Evolutionary conservation across 2,113 vertebrate species (phyloP), one percentile per base, ranked within the genome.

Genomic region (Balaeniceps rex): DNA sequence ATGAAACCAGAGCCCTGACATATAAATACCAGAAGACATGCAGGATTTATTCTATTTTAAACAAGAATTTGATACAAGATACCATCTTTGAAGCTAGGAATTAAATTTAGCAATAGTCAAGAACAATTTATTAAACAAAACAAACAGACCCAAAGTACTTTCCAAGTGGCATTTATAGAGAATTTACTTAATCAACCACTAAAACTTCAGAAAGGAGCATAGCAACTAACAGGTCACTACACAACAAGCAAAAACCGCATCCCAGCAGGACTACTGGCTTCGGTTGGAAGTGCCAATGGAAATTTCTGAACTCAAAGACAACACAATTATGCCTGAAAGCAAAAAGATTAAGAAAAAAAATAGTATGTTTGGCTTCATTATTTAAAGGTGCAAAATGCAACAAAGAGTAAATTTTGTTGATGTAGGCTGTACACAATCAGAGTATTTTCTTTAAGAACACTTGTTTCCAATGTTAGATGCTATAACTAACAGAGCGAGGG

Each of bases 41-140:
- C 71, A 80, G 78, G 88, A 70, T 94, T 94, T 91, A 42, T 65
- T 94, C 90, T 93, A 84, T 89, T 96, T 96, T 93, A 93, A 95
- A 95, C 63, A 83, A 89, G 65, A 72, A 64, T 93, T 76, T 87
- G 47, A 94, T 28, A 92, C 9, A 14, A 92, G 92, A 90, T 14
- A 54, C 85, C 7, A 4, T 10, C 71, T 90, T 38, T 46, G 77
- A 93, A 93, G 52, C 15, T 44, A 14, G 60, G 61, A 87, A 91
- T 82, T 84, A 89, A 84, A 78, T 38, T 78, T 63, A 92, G 90
- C 28, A 70, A 80, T n/a, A 66, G 79, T 46, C 46, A 70, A 72
- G 71, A 80, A 74, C 46, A 70, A 92, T 88, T 86, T 54, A 66
- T 51, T 70, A 42, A 84, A 68, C 46, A 80, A 88, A 91, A 63